Evolutionary conservation across 37 sponge, comb jelly and placozoan genomes (phyloP).

Genomic region (Cliona cf. orientalis): DNA sequence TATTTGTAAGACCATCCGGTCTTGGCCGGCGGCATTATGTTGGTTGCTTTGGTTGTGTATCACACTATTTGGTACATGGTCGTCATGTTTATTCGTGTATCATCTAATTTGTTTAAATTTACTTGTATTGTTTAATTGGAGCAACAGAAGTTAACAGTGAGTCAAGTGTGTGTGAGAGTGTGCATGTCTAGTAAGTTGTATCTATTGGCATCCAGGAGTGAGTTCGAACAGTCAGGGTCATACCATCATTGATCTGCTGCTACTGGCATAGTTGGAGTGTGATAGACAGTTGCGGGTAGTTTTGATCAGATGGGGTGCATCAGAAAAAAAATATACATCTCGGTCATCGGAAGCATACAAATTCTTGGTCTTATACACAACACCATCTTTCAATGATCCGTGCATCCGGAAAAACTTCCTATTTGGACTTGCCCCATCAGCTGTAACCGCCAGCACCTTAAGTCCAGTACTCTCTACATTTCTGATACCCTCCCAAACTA

Average conservation of each 20-base stretch:
- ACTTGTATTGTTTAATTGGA: no score
- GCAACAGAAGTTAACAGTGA: no score
- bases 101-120: no score
- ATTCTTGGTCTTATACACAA: background rate
- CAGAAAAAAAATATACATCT: background rate
- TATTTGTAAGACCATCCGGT: no score
- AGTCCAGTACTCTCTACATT: background rate
- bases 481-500: constrained; percentile 41
- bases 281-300: constrained; percentile 32
- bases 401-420: constrained; percentile 33
- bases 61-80: no score
- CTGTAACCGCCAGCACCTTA: constrained; percentile 7
- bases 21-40: no score
- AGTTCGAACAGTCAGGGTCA: background rate
- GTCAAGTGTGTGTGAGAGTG: no score
- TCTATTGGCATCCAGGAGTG: no score
- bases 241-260: constrained; percentile 24
- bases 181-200: no score
- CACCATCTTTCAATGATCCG: background rate
- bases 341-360: background rate
- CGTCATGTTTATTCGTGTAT: no score
- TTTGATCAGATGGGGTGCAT: constrained; percentile 28
- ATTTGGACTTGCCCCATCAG: constrained; percentile 32
- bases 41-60: no score
- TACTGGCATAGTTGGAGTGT: background rate